These are phyloP conservation scores for Drosophila tripunctata DNA, from an alignment of 2,888 invertebrate species.

Conservation along the genomic window DNA sequence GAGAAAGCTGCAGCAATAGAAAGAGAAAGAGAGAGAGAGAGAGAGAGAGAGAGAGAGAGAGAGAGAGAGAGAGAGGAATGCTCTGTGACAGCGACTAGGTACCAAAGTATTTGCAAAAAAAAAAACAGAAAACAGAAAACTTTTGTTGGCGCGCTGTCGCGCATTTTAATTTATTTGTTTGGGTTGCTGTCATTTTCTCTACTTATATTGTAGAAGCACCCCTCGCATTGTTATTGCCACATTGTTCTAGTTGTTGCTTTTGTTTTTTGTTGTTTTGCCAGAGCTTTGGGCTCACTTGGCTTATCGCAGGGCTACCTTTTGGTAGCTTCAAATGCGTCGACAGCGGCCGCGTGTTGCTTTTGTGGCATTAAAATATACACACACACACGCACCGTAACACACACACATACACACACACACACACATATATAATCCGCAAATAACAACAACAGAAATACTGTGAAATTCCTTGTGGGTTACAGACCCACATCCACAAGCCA, in stretches of 20 bases:
- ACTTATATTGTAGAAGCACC: constrained; percentile 16
- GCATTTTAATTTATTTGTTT: constrained; percentile 82
- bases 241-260: constrained; percentile 37
- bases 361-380: constrained; percentile 66
- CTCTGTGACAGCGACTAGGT: constrained; percentile 27
- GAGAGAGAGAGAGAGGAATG: neutral
- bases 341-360: constrained; percentile 66
- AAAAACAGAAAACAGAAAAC: too few relatives aligned
- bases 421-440: constrained; percentile 60
- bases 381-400: constrained; percentile 4
- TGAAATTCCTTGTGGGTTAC: constrained; percentile 78
- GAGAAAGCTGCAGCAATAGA: neutral
- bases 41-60: neutral
- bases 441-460: constrained; percentile 57
- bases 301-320: constrained; percentile 72
- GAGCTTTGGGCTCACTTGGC: constrained; percentile 45
- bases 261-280: constrained; percentile 42
- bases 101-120: constrained; percentile 15
- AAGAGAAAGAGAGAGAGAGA: neutral
- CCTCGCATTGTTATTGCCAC: constrained; percentile 57
- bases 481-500: constrained; percentile 56
- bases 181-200: constrained; percentile 76
- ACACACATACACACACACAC: constrained; percentile 12
- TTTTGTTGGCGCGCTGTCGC: constrained; percentile 75
- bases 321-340: constrained; percentile 63